Evolutionary conservation across 35 echinoderm and acorn worm species (phyloP), one percentile per base, ranked within the genome.

Genomic region (Apostichopus japonicus): DNA sequence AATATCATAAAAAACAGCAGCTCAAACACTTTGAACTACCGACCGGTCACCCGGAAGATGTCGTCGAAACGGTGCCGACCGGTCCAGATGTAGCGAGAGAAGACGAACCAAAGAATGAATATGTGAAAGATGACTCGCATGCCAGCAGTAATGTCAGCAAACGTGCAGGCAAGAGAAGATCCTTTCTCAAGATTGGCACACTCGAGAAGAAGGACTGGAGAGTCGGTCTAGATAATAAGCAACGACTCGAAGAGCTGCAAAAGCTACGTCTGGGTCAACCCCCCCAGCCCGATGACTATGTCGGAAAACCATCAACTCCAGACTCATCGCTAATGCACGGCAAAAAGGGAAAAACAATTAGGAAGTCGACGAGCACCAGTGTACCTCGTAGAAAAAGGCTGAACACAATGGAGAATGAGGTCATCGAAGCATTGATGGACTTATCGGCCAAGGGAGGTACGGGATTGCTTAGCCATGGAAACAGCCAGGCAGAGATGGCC

Each of bases 381-480:
- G 22, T 87, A 17, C 62, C 27, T 72, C 56, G 23, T 22, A 67
- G 86, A 33, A 89, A 65, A 8, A 57, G 86, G 24, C 23, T 89
- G 5, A 89, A 89, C 33, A 89, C 86, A 72, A 65, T 65, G 23
- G 86, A 89, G 86, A 89, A 59, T n/a, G 86, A 89, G 44, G 86
- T 89, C 10, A 89, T 89, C 16, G 86, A 89, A 65, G 86, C 86
- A 10, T 56, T 89, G 7, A 89, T 89, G 86, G 67, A 65, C 22
- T 56, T 89, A 27, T 89, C 86, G 6, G 61, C 25, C 5, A 10
- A 57, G 27, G 81, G 81, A 5, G 14, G 81, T 24, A 82, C 6
- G 13, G 79, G 44, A 13, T 14, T 8, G 24, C 0, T 2, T 24
- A 82, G 10, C 11, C 25, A 61, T 8, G 57, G 57, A 13, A 13